A percentile compares a stretch with the other conserved stretches of the same genome.
Evolutionary conservation across 2,797 vertebrate species (phyloP).

Genomic region (Acrossocheilus wenchowensis): DNA sequence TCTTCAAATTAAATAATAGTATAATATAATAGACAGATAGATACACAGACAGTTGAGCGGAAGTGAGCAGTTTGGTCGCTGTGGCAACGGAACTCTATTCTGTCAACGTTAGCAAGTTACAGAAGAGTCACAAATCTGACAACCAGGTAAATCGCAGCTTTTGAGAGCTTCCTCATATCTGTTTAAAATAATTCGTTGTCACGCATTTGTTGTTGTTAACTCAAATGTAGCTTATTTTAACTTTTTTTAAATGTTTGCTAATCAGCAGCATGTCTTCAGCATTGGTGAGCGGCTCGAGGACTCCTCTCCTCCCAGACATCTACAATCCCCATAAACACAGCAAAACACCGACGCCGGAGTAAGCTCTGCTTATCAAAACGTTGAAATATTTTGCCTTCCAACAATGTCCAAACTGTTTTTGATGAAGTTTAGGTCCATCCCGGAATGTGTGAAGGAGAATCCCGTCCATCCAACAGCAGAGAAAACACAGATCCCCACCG

Average conservation of each 20-base stretch:
- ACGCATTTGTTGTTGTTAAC: not conserved
- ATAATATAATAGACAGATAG: not conserved
- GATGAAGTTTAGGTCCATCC: slow-evolving; percentile 2
- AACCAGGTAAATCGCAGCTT: not conserved
- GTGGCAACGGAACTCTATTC: not conserved
- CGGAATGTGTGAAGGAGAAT: not conserved
- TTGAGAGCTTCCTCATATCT: not conserved
- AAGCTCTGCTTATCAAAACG: not conserved
- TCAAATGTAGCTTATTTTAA: not conserved
- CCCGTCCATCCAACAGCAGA: not conserved
- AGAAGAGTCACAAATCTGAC: not conserved
- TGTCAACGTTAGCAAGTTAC: not conserved
- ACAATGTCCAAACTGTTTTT: not conserved
- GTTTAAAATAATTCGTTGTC: not conserved
- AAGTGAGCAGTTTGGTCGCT: not conserved
- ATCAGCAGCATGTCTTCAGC: slow-evolving; percentile 29
- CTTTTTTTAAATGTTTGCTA: not conserved
- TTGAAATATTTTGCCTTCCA: not conserved
- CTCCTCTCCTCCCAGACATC: slow-evolving; percentile 9
- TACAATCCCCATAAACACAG: not conserved
- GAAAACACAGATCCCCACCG: not conserved
- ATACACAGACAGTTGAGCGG: not conserved
- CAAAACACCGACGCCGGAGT: not conserved
- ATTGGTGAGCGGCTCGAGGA: not conserved
- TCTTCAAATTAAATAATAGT: not conserved